Evolutionary conservation across 2,113 vertebrate species (phyloP), one percentile per base, ranked within the genome.

Genomic region (Ramphastos sulfuratus): DNA sequence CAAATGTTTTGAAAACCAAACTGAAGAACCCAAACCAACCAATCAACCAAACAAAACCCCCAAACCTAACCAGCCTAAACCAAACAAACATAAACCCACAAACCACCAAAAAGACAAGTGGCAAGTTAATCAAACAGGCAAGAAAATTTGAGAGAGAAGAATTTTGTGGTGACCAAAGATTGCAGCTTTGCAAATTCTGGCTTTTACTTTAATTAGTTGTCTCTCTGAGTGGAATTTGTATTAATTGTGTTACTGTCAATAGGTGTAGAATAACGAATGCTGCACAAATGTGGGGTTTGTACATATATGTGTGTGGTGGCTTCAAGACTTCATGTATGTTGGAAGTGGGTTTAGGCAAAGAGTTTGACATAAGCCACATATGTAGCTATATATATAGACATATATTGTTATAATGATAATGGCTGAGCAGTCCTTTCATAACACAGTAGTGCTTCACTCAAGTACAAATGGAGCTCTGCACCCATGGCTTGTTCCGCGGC

Each of bases 1-100:
- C 67, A 69, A n/a, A 21, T 20, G 10, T 48, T 61, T 86, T 95
- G 77, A 92, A 93, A 95, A 90, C 90, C 66, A 24, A 44, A 63
- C 66, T 63, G 24, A 94, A 39, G 37, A 39, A 39, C 37, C 37
- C 11, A 39, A 39, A 9, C 37, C 37, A 42, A 42, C 42, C 42
- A 42, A 42, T 42, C 42, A 42, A 42, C 42, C 42, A 42, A 42
- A 91, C 19, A 50, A 50, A 21, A 50, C 8, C 48, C 48, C 48
- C 9, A 21, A 50, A 50, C 42, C 42, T 10, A 50, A 19, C 17
- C 48, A 21, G 23, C 19, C 48, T 19, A 19, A 48, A 50, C 20
- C 19, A 50, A 50, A 50, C 9, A 21, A 50, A 21, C 48, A 39
- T 19, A 50, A 50, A 50, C 48, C 48, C 48, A 39, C n/a, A 74